phyloP scores from a whole-genome alignment of 2,888 invertebrate species.

The Cyrtodaria siliqua region DNA sequence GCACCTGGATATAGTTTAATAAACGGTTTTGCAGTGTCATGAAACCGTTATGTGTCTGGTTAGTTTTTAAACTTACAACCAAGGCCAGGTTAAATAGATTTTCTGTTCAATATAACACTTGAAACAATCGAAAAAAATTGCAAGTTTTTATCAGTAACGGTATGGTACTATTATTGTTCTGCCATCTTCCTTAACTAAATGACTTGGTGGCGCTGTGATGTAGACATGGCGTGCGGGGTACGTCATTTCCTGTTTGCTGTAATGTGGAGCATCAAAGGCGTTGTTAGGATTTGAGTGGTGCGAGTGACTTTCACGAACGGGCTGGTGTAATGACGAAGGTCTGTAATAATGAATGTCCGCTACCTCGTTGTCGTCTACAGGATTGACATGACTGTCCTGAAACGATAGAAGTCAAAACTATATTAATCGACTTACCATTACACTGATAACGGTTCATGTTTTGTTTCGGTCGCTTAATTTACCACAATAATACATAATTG shows the following conservation, averaged over 20 bases:
- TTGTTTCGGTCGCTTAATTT: too few species aligned
- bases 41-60: too few species aligned
- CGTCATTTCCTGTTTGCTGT: too few species aligned
- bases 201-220: constrained; percentile 34
- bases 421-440: not conserved
- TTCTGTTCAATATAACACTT: too few species aligned
- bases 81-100: too few species aligned
- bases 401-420: not conserved
- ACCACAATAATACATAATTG: too few species aligned
- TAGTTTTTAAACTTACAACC: too few species aligned
- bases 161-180: constrained; percentile 6
- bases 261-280: not conserved
- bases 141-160: too few species aligned
- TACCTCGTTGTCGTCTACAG: constrained; percentile 1
- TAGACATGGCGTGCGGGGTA: constrained; percentile 26
- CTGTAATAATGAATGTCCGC: constrained; percentile 28
- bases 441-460: too few species aligned
- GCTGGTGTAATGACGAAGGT: constrained; percentile 16
- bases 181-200: constrained; percentile 1
- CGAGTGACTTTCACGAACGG: not conserved
- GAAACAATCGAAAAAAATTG: too few species aligned
- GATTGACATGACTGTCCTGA: constrained; percentile 19
- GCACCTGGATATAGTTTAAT: too few species aligned
- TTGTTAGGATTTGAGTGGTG: not conserved
- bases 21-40: too few species aligned